Evolutionary conservation across 2,113 vertebrate species (phyloP).

Genomic region (Jaculus jaculus): DNA sequence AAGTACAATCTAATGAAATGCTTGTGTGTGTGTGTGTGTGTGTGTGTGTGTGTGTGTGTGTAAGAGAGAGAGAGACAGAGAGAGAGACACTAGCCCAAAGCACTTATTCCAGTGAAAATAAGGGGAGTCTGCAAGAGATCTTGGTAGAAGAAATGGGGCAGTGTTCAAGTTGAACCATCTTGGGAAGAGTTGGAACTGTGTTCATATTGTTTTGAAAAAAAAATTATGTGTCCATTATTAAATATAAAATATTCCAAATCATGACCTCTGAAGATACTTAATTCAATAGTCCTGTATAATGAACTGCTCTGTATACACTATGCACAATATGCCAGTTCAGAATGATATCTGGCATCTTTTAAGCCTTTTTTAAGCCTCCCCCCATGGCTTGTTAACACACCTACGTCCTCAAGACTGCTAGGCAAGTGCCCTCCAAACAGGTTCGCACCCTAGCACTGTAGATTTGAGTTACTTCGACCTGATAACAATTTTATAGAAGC

Average conservation of each 20-base stretch:
- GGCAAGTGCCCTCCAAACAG: too few species aligned
- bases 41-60: too few species aligned
- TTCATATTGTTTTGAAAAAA: constrained; percentile 31
- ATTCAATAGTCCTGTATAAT: not conserved
- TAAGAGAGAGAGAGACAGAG: too few species aligned
- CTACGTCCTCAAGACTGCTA: not conserved
- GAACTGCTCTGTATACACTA: not conserved
- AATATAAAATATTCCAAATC: constrained; percentile 26
- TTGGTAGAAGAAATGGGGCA: constrained; percentile 32
- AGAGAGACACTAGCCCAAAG: constrained; percentile 50
- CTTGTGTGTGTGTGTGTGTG: too few species aligned
- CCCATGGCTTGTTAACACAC: rapidly evolving
- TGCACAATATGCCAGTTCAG: not conserved
- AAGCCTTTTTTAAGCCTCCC: not conserved
- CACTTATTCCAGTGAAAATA: constrained; percentile 50
- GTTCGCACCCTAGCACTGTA: not conserved
- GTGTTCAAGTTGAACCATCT: constrained; percentile 36
- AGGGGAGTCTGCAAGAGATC: constrained; percentile 31
- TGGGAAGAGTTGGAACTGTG: not conserved
- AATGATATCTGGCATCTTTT: not conserved
- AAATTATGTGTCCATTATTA: not conserved
- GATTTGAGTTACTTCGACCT: not conserved
- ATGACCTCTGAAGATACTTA: constrained; percentile 9
- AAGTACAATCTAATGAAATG: constrained; percentile 54
- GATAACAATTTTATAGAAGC: not conserved